phyloP scores from a whole-genome alignment of 2,113 vertebrate genomes.

The Zosterops japonicus region DNA sequence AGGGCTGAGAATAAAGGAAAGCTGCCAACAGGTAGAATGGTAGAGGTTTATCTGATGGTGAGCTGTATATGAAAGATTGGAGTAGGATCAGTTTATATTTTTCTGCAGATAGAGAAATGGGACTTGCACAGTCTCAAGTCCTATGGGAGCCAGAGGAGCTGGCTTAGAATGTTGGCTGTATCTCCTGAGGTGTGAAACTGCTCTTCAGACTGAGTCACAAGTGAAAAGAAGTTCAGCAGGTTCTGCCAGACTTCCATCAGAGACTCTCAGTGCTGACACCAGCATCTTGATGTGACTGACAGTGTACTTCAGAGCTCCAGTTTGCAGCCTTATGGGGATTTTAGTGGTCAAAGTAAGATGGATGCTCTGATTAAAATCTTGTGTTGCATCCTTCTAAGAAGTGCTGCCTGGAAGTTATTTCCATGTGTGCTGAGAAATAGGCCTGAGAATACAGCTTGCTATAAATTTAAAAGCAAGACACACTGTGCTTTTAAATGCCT shows the following conservation, averaged over 20 bases:
- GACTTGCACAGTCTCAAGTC: neutral
- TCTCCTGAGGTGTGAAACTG: neutral
- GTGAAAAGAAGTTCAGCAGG: conserved; percentile 26
- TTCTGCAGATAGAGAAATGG: neutral
- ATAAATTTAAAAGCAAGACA: neutral
- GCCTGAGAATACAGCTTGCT: neutral
- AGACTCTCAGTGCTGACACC: neutral
- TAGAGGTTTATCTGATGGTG: neutral
- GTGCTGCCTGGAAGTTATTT: neutral
- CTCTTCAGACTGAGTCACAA: conserved; percentile 8
- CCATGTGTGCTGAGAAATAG: neutral
- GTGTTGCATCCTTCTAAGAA: neutral
- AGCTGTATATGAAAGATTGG: neutral
- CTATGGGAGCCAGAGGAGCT: neutral
- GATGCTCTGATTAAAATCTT: neutral
- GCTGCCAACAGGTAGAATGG: neutral
- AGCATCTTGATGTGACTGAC: neutral
- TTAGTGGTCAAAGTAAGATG: neutral
- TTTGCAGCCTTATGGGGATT: neutral
- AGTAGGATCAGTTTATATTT: neutral
- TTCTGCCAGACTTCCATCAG: neutral
- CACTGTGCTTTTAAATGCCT: neutral
- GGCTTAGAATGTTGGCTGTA: neutral
- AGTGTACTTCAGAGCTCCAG: neutral
- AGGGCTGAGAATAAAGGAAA: neutral